phyloP scores from a whole-genome alignment of 2,888 invertebrate species.

The Nymphalis polychloros region DNA sequence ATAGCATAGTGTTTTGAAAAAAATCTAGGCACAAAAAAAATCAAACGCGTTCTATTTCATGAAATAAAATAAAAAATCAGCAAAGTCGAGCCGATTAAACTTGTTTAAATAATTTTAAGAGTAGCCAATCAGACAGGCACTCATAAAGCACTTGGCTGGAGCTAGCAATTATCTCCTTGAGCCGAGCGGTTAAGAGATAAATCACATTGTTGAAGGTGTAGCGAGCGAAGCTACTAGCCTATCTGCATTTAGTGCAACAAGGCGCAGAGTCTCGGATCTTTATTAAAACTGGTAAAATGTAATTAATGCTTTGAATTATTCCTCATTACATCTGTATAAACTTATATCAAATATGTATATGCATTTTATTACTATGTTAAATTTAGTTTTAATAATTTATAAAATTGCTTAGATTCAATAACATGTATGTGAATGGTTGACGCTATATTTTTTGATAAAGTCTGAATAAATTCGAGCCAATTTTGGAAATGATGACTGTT shows the following conservation, averaged over 20 bases:
- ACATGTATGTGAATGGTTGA: too few relatives aligned
- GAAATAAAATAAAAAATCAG: not conserved
- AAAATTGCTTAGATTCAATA: too few relatives aligned
- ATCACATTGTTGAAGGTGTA: not conserved
- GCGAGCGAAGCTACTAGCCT: not conserved
- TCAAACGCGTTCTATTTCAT: not conserved
- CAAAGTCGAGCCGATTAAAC: conserved; percentile 1
- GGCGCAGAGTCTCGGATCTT: too few relatives aligned
- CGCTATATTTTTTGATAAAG: too few relatives aligned
- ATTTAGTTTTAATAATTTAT: too few relatives aligned
- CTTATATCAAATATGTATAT: too few relatives aligned
- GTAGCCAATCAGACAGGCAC: conserved; percentile 21
- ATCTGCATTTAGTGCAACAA: not conserved
- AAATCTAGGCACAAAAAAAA: not conserved
- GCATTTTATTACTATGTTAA: too few relatives aligned
- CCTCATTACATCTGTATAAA: too few relatives aligned
- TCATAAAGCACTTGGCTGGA: conserved; percentile 13
- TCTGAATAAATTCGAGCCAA: not conserved
- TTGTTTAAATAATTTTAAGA: conserved; percentile 22
- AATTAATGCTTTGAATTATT: too few relatives aligned
- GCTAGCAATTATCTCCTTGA: conserved; percentile 18
- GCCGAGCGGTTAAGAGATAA: not conserved
- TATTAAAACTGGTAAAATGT: too few relatives aligned
- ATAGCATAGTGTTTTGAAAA: too few relatives aligned
- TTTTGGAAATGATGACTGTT: too few relatives aligned